Base-by-base conservation (phyloP, 1,140 invertebrate genomes). In the Sweltsa coloradensis region DNA sequence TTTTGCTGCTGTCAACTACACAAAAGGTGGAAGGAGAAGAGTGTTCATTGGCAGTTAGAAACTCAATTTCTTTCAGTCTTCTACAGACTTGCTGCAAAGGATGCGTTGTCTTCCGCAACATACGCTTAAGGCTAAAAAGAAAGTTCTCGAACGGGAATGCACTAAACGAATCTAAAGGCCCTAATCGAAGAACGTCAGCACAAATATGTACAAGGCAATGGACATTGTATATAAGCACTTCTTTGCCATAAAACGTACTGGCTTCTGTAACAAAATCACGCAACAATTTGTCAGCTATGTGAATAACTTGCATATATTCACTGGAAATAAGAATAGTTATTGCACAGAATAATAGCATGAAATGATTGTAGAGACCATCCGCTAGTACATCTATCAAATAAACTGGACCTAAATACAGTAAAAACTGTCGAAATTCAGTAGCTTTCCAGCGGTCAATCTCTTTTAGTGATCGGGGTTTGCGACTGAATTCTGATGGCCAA, bases 401-500 rank as follows among this genome's bases (percentile, higher is more conserved):
- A 19, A 55, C 31, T 2, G 43, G 18, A 5, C 53, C 49, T 1
- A 43, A 48, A 36, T 55, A 55, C 16, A 51, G 46, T 26, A 56
- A 26, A 48, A 58, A 51, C 42, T 42, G 39, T 13, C 55, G 24
- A 25, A 47, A 56, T 51, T 58, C 57, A 2, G 54, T 55, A 9
- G 46, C 54, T 39, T 55, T 53, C 46, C 42, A 55, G 3, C 22
- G 26, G 24, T 45, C 44, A 9, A 51, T 31, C 34, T 41, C 43
- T 14, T 52, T 25, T 18, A 55, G 47, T 3, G 49, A 50, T 16
- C 53, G 21, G n/a, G 42, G 40, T 54, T 54, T 57, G 48, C 60
- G 54, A 25, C 47, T 29, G 47, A 61, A 57, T 50, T 64, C 59
- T 14, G 11, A 36, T 25, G 58, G 57, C n/a, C n/a, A n/a, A n/a